Evolutionary conservation across 2,113 vertebrate genomes (phyloP).

Genomic region (human): GRCh38 chr3:111811501-111812000

Average conservation of each 20-base stretch:
- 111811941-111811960: not conserved
- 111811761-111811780: not conserved
- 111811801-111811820: not conserved
- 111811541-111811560: not conserved
- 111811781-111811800: not conserved
- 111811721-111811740: not conserved
- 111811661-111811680: not conserved
- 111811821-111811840: not conserved
- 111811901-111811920: not conserved
- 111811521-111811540: not conserved
- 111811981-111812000: not conserved
- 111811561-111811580: not conserved
- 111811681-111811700: not conserved
- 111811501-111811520: not conserved
- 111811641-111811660: not conserved
- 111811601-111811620: not conserved
- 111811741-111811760: not conserved
- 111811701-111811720: not conserved
- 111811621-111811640: not conserved
- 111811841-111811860: not conserved
- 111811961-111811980: not conserved
- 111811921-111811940: not conserved
- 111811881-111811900: not conserved
- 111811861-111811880: not conserved
- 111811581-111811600: not conserved